A percentile compares a stretch with the other conserved stretches of the same genome.
phyloP scores from a whole-genome alignment of 2,888 invertebrate species.

The Acanthococcus lagerstroemiae region DNA sequence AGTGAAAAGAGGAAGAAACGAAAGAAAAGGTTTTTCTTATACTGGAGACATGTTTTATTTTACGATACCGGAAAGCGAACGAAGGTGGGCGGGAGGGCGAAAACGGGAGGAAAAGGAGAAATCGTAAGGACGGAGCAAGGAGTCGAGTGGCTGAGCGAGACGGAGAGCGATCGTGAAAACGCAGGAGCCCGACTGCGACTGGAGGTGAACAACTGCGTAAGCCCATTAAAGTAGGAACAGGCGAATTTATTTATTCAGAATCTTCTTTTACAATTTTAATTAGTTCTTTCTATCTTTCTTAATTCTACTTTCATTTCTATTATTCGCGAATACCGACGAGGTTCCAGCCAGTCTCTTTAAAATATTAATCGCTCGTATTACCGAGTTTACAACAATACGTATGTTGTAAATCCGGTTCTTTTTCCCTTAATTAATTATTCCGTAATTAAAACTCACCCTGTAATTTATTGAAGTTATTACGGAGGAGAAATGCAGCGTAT shows the following conservation, averaged over 20 bases:
- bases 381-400: too few relatives aligned
- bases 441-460: too few relatives aligned
- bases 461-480: too few relatives aligned
- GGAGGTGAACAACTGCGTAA: slow-evolving; percentile 19
- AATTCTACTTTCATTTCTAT: too few relatives aligned
- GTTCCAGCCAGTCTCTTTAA: too few relatives aligned
- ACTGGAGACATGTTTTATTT: not conserved
- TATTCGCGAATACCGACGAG: too few relatives aligned
- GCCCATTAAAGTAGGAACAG: slow-evolving; percentile 13
- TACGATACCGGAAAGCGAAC: not conserved
- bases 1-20: too few relatives aligned
- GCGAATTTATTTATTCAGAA: slow-evolving; percentile 4
- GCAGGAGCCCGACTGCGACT: not conserved
- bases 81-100: not conserved
- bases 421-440: too few relatives aligned
- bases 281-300: slow-evolving; percentile 13
- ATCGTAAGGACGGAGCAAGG: not conserved
- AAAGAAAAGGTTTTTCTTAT: not conserved
- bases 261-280: slow-evolving; percentile 8
- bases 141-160: too few relatives aligned
- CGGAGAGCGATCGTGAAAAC: not conserved
- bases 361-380: too few relatives aligned
- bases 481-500: too few relatives aligned
- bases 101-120: not conserved
- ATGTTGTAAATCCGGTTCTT: too few relatives aligned